A percentile compares a stretch with the other conserved stretches of the same genome.
These are phyloP conservation scores for Corvus cornix DNA, from an alignment of 2,113 vertebrate species.

Conservation along the genomic window DNA sequence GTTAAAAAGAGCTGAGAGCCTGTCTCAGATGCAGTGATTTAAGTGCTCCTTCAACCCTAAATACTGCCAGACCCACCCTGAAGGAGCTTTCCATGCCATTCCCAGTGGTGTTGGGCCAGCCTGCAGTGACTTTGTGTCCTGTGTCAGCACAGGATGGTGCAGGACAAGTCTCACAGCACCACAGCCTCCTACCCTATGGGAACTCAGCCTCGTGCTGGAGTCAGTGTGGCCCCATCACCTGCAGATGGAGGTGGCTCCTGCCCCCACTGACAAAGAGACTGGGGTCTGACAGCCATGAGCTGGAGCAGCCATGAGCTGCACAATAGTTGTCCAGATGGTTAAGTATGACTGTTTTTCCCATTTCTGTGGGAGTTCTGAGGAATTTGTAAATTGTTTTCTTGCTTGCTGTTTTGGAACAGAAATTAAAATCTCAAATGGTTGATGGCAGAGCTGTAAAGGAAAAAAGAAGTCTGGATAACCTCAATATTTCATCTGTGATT, in stretches of 20 bases:
- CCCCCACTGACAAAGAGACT: background rate
- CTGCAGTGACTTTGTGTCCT: background rate
- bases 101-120: background rate
- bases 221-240: background rate
- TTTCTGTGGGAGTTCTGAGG: conserved; percentile 11
- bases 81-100: background rate
- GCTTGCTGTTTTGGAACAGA: conserved; percentile 16
- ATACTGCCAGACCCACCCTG: background rate
- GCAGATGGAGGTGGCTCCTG: background rate
- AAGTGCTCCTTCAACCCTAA: background rate
- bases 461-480: background rate
- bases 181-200: background rate
- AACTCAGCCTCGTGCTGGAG: background rate
- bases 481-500: conserved; percentile 20
- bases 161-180: background rate
- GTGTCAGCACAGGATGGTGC: background rate
- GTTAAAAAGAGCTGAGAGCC: background rate
- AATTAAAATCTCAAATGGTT: background rate
- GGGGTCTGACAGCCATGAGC: background rate
- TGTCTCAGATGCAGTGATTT: background rate
- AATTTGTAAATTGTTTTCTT: conserved; percentile 3
- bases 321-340: background rate
- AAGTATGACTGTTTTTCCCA: background rate
- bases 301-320: background rate
- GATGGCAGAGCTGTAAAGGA: background rate